These are phyloP conservation scores for Cydia pomonella DNA, from an alignment of 1,140 invertebrate genomes.

Conservation along the genomic window DNA sequence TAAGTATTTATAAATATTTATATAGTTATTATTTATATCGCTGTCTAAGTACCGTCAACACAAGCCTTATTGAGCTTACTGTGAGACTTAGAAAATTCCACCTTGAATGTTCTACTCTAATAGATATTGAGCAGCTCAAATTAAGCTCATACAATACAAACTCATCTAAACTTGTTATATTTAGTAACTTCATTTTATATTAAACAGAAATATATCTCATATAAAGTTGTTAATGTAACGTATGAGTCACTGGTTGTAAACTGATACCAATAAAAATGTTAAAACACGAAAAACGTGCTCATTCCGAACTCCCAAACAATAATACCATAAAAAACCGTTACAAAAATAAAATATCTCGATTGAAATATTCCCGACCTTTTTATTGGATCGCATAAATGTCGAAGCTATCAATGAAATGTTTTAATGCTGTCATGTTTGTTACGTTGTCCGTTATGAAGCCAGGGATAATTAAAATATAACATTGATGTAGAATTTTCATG, in stretches of 20 bases:
- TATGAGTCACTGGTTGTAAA: neutral
- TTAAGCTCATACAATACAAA: no score
- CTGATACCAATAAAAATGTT: neutral
- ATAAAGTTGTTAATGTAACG: neutral
- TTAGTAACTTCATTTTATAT: no score
- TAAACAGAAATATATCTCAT: no score
- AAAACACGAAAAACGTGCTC: neutral
- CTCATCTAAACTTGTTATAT: no score
- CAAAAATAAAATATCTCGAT: neutral
- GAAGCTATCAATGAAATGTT: neutral
- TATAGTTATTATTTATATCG: no score
- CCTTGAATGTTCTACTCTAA: no score
- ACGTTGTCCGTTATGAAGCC: neutral
- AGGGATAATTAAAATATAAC: constrained; percentile 30
- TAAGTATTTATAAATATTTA: no score
- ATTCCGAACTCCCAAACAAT: neutral
- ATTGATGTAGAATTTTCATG: neutral
- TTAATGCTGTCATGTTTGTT: neutral
- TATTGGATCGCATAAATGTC: neutral
- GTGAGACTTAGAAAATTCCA: no score
- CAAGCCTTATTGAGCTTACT: no score
- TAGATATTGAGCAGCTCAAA: no score
- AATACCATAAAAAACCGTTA: neutral
- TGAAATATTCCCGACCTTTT: neutral
- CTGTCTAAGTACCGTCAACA: no score